phyloP scores from a whole-genome alignment of 1,140 invertebrate species.

The Anoplophora glabripennis region DNA sequence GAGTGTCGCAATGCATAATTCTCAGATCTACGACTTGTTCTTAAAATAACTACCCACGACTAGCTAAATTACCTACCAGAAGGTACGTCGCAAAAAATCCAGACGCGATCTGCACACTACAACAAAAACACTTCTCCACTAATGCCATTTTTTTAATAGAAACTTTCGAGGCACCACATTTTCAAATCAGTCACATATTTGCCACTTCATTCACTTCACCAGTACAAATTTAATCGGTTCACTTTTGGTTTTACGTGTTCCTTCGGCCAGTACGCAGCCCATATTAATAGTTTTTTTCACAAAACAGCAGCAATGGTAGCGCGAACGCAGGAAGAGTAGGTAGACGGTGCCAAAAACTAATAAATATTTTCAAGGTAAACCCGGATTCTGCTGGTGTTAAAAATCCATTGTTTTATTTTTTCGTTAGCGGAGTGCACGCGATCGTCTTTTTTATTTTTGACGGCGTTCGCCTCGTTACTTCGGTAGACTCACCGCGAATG shows the following conservation, averaged over 20 bases:
- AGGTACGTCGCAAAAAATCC: slow-evolving; percentile 45
- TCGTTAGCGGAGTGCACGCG: no score
- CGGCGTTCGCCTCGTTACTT: neutral
- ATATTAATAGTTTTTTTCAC: slow-evolving; percentile 1
- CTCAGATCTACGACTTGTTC: no score
- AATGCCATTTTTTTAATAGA: slow-evolving; percentile 34
- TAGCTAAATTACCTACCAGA: slow-evolving; percentile 31
- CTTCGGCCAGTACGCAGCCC: slow-evolving; percentile 1
- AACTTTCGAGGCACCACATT: slow-evolving; percentile 15
- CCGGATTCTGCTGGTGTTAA: neutral
- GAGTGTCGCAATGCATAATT: no score
- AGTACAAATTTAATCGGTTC: slow-evolving; percentile 11
- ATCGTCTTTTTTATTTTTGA: no score
- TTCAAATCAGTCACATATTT: slow-evolving; percentile 11
- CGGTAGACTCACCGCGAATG: slow-evolving; percentile 9
- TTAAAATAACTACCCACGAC: neutral
- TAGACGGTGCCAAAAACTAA: neutral
- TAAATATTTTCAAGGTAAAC: no score
- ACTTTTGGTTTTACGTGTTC: slow-evolving; percentile 11
- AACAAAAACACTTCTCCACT: slow-evolving; percentile 42
- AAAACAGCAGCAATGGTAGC: slow-evolving; percentile 14
- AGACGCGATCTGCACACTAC: slow-evolving; percentile 42
- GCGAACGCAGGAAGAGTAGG: slow-evolving; percentile 6
- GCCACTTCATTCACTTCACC: slow-evolving; percentile 1
- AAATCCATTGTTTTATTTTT: slow-evolving; percentile 20